A percentile compares a stretch with the other conserved stretches of the same genome.
Evolutionary conservation across 2,888 invertebrate species (phyloP).

Genomic region (Zaprionus lineosus): DNA sequence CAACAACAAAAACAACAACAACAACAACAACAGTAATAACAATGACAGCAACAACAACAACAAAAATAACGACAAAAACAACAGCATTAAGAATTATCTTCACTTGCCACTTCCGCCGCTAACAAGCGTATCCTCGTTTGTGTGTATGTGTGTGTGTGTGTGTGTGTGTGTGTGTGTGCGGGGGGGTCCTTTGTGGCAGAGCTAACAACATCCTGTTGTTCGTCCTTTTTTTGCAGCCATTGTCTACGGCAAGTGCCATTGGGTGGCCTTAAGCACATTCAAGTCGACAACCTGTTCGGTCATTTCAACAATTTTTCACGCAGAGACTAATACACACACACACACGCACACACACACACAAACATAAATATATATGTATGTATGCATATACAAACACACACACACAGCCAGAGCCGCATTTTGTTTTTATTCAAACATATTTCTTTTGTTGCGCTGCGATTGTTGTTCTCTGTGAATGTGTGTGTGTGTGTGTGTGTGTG

Average conservation of each 20-base stretch:
- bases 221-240: conserved; percentile 1
- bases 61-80: not conserved
- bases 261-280: conserved; percentile 30
- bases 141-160: too few species aligned
- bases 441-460: conserved; percentile 9
- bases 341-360: too few species aligned
- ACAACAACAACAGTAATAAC: conserved; percentile 3
- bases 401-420: too few species aligned
- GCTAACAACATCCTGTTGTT: conserved; percentile 21
- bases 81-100: conserved; percentile 38
- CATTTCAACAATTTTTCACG: conserved; percentile 18
- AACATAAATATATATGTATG: not conserved
- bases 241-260: conserved; percentile 18
- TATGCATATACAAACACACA: too few species aligned
- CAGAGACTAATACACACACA: not conserved
- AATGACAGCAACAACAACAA: conserved; percentile 13
- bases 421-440: conserved; percentile 31
- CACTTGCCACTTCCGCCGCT: conserved; percentile 60
- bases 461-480: conserved; percentile 26
- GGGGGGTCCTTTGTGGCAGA: conserved; percentile 1
- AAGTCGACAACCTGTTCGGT: conserved; percentile 40
- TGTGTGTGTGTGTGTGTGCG: too few species aligned
- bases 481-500: conserved; percentile 41
- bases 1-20: conserved; percentile 14
- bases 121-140: conserved; percentile 69